Evolutionary conservation across 2,797 vertebrate species (phyloP).

Genomic region (Miichthys miiuy): DNA sequence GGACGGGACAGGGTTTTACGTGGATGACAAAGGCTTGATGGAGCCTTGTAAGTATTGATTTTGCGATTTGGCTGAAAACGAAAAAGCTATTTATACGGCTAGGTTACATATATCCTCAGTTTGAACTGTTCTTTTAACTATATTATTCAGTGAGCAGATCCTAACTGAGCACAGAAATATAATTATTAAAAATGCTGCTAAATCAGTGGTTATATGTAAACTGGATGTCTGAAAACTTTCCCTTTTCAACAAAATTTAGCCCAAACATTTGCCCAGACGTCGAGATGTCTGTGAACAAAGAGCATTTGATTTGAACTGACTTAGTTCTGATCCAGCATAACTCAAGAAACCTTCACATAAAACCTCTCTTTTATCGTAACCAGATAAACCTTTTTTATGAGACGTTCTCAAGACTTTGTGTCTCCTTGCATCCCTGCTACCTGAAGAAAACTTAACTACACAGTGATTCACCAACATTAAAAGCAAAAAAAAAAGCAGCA

Average conservation of each 20-base stretch:
- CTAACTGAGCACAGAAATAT: neutral
- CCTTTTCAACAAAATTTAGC: neutral
- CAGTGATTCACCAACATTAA: neutral
- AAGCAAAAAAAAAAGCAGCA: neutral
- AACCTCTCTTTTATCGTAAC: neutral
- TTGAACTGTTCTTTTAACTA: neutral
- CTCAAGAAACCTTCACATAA: neutral
- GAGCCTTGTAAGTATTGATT: neutral
- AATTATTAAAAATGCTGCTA: neutral
- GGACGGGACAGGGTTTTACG: neutral
- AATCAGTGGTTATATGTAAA: no score
- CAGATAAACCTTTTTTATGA: slow-evolving; percentile 8
- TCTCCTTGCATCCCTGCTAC: neutral
- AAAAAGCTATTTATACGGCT: neutral
- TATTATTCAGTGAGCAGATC: neutral
- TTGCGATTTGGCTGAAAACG: neutral
- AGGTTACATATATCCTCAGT: neutral
- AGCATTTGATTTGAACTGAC: neutral
- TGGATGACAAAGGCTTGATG: neutral
- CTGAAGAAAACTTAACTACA: neutral
- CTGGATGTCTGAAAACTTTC: neutral
- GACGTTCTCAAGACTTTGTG: neutral
- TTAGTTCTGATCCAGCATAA: neutral
- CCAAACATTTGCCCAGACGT: neutral
- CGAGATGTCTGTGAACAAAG: neutral